Conservation (phyloP, 2,113 vertebrate genomes). For the Datnioides undecimradiatus region DNA sequence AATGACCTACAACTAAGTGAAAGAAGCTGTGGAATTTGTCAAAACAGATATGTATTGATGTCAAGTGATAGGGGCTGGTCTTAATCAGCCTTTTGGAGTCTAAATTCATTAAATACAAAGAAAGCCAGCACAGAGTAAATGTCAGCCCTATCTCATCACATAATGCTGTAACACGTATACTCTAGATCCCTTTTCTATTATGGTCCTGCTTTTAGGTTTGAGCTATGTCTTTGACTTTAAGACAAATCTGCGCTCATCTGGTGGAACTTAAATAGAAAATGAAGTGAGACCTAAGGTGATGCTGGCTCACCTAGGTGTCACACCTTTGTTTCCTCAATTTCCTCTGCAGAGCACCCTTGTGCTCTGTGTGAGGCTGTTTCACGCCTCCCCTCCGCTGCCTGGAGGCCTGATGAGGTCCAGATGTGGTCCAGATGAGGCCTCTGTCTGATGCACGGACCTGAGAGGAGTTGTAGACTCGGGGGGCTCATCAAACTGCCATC, state of each 20-base stretch:
- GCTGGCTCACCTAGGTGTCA: slow-evolving; percentile 68
- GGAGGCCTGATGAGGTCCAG: slow-evolving; percentile 75
- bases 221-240: slow-evolving; percentile 2
- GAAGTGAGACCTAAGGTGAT: slow-evolving; percentile 62
- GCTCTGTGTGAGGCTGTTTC: slow-evolving; percentile 67
- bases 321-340: slow-evolving; percentile 78
- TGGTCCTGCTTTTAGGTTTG: neutral
- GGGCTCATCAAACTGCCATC: slow-evolving; percentile 60
- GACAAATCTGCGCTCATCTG: slow-evolving; percentile 52
- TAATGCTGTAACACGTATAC: neutral
- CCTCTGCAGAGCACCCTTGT: slow-evolving; percentile 58
- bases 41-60: slow-evolving; percentile 57
- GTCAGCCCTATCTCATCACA: slow-evolving; percentile 2
- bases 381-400: slow-evolving; percentile 54
- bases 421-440: slow-evolving; percentile 78
- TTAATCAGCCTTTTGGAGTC: slow-evolving; percentile 59
- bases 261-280: slow-evolving; percentile 46
- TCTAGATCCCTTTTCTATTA: neutral
- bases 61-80: slow-evolving; percentile 57
- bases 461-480: slow-evolving; percentile 56
- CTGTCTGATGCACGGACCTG: slow-evolving; percentile 38
- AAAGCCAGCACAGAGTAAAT: slow-evolving; percentile 44
- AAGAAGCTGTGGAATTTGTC: slow-evolving; percentile 79
- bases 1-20: slow-evolving; percentile 70
- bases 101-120: slow-evolving; percentile 42